Base-by-base conservation (phyloP, 92 coral and sea anemone genomes). In the Isaurus tuberculatus region DNA sequence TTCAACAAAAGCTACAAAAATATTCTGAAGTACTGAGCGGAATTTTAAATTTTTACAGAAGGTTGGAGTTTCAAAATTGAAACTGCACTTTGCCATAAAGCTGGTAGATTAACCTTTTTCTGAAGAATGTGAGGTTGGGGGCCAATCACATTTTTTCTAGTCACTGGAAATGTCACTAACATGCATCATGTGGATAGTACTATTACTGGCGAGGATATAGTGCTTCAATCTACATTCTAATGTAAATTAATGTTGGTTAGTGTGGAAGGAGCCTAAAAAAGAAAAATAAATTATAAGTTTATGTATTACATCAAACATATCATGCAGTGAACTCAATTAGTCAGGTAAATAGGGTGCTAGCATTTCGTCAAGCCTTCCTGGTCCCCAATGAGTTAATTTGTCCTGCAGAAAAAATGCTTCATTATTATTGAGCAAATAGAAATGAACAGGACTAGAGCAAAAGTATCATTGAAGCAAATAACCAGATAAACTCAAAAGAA, bases 351-450 rank as follows among this genome's bases (percentile, higher is more conserved):
- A 93, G 5, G 88, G 92, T 11, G 85, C 75, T 15, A 95, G 85
- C 85, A 93, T 85, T 15, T 89, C 92, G 13, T 93, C 90, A 64
- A 92, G 82, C 22, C 81, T 84, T 67, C 85, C 94, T 65, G 92
- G 72, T 36, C 97, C 97, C 98, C 98, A 95, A 49, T 86, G 88
- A 10, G 94, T 93, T 79, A 95, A 79, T 37, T 89, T 88, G 73
- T 93, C 98, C 98, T 95, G 73, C 11, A 81, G 79, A 14, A 70
- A 70, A 70, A n/a, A 3, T 33, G 29, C 0, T 8, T 4, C 29
- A 26, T 61, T 33, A 30, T 29, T 65, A 31, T 17, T 25, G 16
- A 32, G 65, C 9, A 85, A 33, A 29, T 63, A 64, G 40, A 31
- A 46, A 27, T 11, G 3, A 1, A 49, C 15, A 9, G n/a, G 57